Base-by-base conservation (phyloP, 2,113 vertebrate species). In the Coturnix japonica region DNA sequence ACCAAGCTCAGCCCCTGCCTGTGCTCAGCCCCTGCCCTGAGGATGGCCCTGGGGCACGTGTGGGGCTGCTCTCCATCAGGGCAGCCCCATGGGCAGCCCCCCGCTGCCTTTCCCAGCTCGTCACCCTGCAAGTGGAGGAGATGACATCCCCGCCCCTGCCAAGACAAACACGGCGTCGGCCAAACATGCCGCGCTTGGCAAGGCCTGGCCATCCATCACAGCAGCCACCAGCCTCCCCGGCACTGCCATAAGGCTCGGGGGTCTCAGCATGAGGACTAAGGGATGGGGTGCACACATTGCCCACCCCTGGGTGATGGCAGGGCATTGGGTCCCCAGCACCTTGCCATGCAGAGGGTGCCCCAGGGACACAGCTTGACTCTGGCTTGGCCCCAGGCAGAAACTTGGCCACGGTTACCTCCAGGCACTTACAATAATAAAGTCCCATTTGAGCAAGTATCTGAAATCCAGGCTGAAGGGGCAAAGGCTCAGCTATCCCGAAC, bases 401-500 rank as follows among this genome's bases (percentile, higher is more conserved):
- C 88, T 93, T 95, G 94, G 95, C 95, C 59, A 47, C 81, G 92
- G 59, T 39, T 72, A 76, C 61, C 86, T 88, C 90, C 85, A 72
- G 78, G 91, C 86, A 89, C 85, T 89, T 95, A 87, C 6, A 95
- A 93, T 95, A 96, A 96, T 85, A 95, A 96, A 94, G 89, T 33
- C 30, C 30, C 0, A 13, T 74, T 93, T 93, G 15, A 85, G 86
- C 80, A 33, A 74, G 89, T 92, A 89, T 95, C 89, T 93, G 90
- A 95, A 93, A 94, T 88, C 7, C 6, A 47, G 39, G 61, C 49
- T 16, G 8, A 81, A 93, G 93, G 44, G 1, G 84, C 78, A 49
- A 93, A 64, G 90, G 84, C 88, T 93, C 95, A 95, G 92, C 73
- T 91, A 95, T 94, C 93, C 94, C 86, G 96, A 95, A 94, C 90